phyloP scores from a whole-genome alignment of 2,888 invertebrate species.

The Cyclophora punctaria region DNA sequence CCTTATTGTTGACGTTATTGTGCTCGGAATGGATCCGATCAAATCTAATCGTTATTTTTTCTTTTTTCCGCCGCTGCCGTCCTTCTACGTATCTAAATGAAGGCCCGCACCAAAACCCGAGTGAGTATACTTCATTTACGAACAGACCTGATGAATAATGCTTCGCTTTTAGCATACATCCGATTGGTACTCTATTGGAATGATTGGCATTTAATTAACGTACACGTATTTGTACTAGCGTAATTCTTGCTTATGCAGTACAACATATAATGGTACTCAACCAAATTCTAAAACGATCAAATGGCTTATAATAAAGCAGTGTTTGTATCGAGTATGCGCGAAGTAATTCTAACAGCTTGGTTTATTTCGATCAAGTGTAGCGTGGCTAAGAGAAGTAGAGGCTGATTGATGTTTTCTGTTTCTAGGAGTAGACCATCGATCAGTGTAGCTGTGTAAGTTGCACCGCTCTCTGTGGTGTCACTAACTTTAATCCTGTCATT shows the following conservation, averaged over 20 bases:
- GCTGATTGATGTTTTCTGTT: conserved; percentile 75
- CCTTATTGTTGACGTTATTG: conserved; percentile 24
- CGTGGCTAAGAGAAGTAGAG: conserved; percentile 52
- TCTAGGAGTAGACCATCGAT: conserved; percentile 77
- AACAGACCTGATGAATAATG: conserved; percentile 28
- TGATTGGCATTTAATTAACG: conserved; percentile 50
- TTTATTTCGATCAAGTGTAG: conserved; percentile 42
- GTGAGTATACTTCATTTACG: conserved; percentile 66
- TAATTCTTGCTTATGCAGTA: conserved; percentile 28
- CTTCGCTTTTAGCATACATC: conserved; percentile 59
- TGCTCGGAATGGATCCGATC: conserved; percentile 18
- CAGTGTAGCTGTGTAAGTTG: conserved; percentile 62
- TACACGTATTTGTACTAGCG: conserved; percentile 22
- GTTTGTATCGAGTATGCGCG: conserved; percentile 57
- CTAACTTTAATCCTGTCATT: conserved; percentile 62
- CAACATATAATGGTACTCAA: conserved; percentile 13
- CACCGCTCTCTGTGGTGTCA: conserved; percentile 75
- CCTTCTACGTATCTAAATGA: conserved; percentile 54
- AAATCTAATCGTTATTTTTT: conserved; percentile 51
- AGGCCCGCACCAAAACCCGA: conserved; percentile 81
- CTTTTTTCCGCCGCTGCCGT: conserved; percentile 57
- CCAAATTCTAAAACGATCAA: conserved; percentile 39
- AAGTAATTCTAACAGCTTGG: conserved; percentile 58
- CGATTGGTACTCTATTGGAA: conserved; percentile 39
- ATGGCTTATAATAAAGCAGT: conserved; percentile 43